Evolutionary conservation across 2,888 invertebrate genomes (phyloP), one percentile per base, ranked within the genome.

Genomic region (Trisateles emortualis): DNA sequence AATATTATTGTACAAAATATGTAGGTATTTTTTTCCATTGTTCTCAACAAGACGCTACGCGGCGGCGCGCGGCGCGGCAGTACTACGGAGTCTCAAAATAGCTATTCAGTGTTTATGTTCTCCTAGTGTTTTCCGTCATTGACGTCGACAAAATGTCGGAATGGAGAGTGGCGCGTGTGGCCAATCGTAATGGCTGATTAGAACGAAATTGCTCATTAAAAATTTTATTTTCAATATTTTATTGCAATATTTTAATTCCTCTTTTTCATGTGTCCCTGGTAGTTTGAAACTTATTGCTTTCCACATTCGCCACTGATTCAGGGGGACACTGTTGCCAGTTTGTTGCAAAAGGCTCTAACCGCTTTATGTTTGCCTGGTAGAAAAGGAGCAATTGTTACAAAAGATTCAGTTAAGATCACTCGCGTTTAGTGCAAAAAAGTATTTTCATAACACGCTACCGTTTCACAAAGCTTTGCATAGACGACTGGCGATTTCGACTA

Each of bases 261-360:
- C 26, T 16, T 32, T 17, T 44, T 33, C 11, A 44, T 68, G 39
- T 0, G 9, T n/a, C 29, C 59, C 57, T 58, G 44, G 71, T 68
- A 63, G 14, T 45, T 38, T 52, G 44, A 67, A 66, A 62, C 70
- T 53, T 64, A 59, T 69, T 62, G 67, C 52, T 67, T 71, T 71
- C 56, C 64, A 64, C 59, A 47, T 59, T 50, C 54, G 57, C 55
- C 36, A 45, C 26, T 26, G 8, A n/a, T 26, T 26, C 26, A 8
- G 26, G 42, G 38, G 43, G 48, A 48, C 52, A 43, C 53, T 19
- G 36, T 36, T 19, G 19, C 19, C 19, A 17, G 19, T 17, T 16
- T 35, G 11, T 33, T n/a, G n/a, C n/a, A n/a, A 26, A 6, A 8
- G 8, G 8, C 53, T 57, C 44, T 40, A 13, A 13, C 14, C 11